Evolutionary conservation across 2,113 vertebrate species (phyloP).

Genomic region (Climacteris rufus): DNA sequence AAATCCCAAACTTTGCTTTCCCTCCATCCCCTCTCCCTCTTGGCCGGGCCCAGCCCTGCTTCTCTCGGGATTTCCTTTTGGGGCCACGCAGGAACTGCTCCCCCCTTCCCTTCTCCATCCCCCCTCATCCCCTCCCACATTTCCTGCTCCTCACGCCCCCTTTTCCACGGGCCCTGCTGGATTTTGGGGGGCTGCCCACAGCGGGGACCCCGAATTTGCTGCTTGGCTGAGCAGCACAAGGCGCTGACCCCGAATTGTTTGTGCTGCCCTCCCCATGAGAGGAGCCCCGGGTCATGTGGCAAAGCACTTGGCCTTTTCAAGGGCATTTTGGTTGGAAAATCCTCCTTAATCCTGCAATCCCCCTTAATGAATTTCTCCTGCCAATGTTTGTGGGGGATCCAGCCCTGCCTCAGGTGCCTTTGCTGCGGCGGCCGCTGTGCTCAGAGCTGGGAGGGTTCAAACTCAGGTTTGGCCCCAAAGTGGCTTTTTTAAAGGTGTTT

Average conservation of each 20-base stretch:
- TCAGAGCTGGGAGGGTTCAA: background rate
- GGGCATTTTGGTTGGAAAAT: background rate
- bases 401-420: background rate
- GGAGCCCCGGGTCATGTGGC: background rate
- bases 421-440: background rate
- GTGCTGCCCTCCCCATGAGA: background rate
- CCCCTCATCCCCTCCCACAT: fast-evolving
- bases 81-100: background rate
- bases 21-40: background rate
- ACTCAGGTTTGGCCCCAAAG: background rate
- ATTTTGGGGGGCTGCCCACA: background rate
- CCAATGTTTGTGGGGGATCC: background rate
- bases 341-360: conserved; percentile 28
- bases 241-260: background rate
- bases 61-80: fast-evolving
- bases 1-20: background rate
- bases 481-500: background rate
- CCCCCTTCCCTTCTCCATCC: fast-evolving
- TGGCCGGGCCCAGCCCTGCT: background rate
- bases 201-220: background rate
- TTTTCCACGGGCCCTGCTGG: background rate
- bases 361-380: conserved; percentile 25
- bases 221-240: background rate
- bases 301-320: background rate
- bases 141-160: background rate